These are phyloP conservation scores for Hypolimnas misippus DNA, from an alignment of 2,888 invertebrate genomes.

Conservation along the genomic window DNA sequence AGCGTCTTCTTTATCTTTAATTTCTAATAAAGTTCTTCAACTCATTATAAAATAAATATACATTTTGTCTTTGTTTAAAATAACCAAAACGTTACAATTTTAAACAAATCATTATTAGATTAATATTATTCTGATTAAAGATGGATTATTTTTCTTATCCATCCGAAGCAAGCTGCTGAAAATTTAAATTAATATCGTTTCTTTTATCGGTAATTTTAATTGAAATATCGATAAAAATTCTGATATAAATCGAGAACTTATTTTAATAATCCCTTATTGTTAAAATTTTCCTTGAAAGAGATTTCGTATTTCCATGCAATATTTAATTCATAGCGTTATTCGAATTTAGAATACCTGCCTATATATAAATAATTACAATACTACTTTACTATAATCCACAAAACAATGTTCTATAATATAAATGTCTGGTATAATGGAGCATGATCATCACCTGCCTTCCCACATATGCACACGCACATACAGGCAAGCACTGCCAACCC, in stretches of 20 bases:
- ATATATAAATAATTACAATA: too few relatives aligned
- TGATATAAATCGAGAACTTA: slow-evolving; percentile 26
- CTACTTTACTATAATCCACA: too few relatives aligned
- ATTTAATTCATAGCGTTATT: too few relatives aligned
- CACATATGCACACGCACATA: too few relatives aligned
- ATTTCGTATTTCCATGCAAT: background rate
- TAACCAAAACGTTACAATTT: background rate
- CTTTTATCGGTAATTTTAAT: slow-evolving; percentile 42
- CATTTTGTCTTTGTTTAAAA: background rate
- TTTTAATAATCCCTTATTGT: slow-evolving; percentile 27
- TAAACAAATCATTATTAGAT: background rate
- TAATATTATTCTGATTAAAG: slow-evolving; percentile 10
- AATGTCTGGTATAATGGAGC: too few relatives aligned
- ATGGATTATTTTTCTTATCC: slow-evolving; percentile 41
- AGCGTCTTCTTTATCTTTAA: too few relatives aligned
- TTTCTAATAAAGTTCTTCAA: too few relatives aligned
- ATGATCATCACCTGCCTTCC: too few relatives aligned
- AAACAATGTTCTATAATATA: too few relatives aligned
- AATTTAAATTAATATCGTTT: slow-evolving; percentile 40
- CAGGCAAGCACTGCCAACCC: too few relatives aligned
- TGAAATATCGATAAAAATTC: slow-evolving; percentile 37
- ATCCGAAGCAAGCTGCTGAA: slow-evolving; percentile 22
- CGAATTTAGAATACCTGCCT: too few relatives aligned
- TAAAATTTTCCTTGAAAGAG: slow-evolving; percentile 15
- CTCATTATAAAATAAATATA: too few relatives aligned